phyloP scores from a whole-genome alignment of 2,888 invertebrate genomes.

The Cacoxenus indagator region DNA sequence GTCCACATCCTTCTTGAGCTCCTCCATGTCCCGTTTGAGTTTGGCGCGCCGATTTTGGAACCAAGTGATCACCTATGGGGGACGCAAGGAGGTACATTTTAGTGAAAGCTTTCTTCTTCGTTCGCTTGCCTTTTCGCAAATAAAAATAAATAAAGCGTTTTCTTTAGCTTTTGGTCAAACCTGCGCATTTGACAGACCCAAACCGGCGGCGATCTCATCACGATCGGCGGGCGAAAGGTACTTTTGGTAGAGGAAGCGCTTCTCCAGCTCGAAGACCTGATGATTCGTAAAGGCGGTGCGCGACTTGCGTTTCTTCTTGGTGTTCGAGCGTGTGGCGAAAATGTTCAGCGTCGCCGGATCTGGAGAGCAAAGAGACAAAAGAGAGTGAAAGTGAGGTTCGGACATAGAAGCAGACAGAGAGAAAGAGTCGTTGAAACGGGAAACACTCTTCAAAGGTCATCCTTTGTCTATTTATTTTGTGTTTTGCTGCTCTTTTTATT shows the following conservation, averaged over 20 bases:
- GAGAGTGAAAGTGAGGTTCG: too few species aligned
- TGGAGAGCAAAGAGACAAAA: conserved; percentile 71
- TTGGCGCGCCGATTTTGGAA: conserved; percentile 95
- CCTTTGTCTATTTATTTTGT: conserved; percentile 19
- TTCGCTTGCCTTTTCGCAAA: conserved; percentile 4
- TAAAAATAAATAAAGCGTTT: conserved; percentile 1
- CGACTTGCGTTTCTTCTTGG: conserved; percentile 97
- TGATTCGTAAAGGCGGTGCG: conserved; percentile 98
- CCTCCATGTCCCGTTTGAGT: conserved; percentile 96
- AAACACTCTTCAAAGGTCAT: too few species aligned
- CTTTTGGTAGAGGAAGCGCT: conserved; percentile 97
- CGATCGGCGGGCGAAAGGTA: conserved; percentile 97
- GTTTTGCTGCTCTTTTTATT: too few species aligned
- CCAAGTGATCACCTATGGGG: conserved; percentile 93
- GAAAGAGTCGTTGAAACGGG: too few species aligned
- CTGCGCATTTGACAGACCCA: conserved; percentile 98
- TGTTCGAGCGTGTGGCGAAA: conserved; percentile 91
- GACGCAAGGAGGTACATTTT: neutral
- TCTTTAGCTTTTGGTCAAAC: conserved; percentile 37
- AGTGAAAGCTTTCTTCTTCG: neutral
- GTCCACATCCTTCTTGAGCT: conserved; percentile 96
- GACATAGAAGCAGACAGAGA: too few species aligned
- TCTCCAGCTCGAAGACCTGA: conserved; percentile 97
- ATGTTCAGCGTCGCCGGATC: conserved; percentile 90
- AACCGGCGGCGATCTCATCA: conserved; percentile 93